Evolutionary conservation across 2,113 vertebrate genomes (phyloP).

Genomic region (Melanocharis versteri): DNA sequence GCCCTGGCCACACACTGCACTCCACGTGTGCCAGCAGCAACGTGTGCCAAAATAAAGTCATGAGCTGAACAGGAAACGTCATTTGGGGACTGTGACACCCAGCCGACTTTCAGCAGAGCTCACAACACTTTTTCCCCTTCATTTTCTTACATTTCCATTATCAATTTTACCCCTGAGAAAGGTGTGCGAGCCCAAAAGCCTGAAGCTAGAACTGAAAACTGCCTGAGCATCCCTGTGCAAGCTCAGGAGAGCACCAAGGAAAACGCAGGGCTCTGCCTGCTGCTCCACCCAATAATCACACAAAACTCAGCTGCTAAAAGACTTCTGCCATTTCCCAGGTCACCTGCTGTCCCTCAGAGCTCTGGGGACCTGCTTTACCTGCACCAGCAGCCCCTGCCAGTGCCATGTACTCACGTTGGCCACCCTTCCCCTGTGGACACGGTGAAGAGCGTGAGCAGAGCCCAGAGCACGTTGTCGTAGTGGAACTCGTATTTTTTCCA

Average conservation of each 20-base stretch:
- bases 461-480: slow-evolving; percentile 97
- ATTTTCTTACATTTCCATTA: neutral
- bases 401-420: slow-evolving; percentile 84
- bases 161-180: neutral
- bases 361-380: neutral
- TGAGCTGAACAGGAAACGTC: neutral
- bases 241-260: rapidly evolving
- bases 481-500: slow-evolving; percentile 97
- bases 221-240: neutral
- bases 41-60: slow-evolving; percentile 40
- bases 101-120: neutral
- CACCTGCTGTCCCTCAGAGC: neutral
- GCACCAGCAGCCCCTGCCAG: neutral
- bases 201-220: neutral
- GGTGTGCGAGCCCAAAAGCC: neutral
- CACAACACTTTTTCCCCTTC: neutral
- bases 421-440: slow-evolving; percentile 97
- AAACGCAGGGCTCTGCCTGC: neutral
- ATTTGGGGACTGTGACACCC: neutral
- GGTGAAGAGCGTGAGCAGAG: slow-evolving; percentile 92
- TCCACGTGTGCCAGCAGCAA: neutral
- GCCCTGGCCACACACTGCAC: neutral
- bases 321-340: neutral
- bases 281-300: neutral
- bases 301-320: neutral